Percentiles rank a stretch among this genome's conserved stretches.
phyloP scores from a whole-genome alignment of 2,113 vertebrate species.

The Paradoxurus hermaphroditus region DNA sequence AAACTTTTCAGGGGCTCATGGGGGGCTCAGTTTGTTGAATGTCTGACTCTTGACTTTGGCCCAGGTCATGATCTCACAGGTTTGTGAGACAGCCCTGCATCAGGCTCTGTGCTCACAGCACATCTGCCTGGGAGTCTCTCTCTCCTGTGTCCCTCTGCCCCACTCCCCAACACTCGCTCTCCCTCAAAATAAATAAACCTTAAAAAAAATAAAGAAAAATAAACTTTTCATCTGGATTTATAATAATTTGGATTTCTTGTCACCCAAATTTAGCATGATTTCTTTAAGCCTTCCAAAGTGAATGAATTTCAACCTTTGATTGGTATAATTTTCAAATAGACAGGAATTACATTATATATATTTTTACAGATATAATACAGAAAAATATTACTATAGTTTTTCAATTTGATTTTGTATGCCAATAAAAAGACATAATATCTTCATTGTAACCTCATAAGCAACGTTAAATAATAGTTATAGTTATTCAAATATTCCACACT shows the following conservation, averaged over 20 bases:
- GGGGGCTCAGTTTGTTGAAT: too few species aligned
- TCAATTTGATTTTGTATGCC: background rate
- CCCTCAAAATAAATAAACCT: too few species aligned
- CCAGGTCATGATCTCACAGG: too few species aligned
- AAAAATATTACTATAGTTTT: background rate
- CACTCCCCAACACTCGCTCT: too few species aligned
- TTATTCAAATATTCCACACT: background rate
- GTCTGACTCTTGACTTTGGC: too few species aligned
- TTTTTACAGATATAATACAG: conserved; percentile 23
- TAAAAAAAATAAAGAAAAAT: conserved; percentile 3
- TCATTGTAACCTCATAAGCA: background rate
- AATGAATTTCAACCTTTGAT: conserved; percentile 4
- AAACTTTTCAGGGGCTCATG: conserved; percentile 42
- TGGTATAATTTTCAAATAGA: background rate
- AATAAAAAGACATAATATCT: background rate
- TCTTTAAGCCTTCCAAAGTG: conserved; percentile 1
- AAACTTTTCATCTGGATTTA: conserved; percentile 62
- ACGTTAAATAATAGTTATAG: background rate
- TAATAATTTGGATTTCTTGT: conserved; percentile 72
- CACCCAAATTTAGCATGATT: conserved; percentile 44
- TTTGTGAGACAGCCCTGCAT: too few species aligned
- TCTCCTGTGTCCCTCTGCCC: too few species aligned
- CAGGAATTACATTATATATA: background rate
- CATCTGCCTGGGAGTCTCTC: too few species aligned
- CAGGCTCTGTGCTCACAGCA: too few species aligned